Evolutionary conservation across 2,113 vertebrate species (phyloP), one percentile per base, ranked within the genome.

Genomic region (Cynocephalus volans): DNA sequence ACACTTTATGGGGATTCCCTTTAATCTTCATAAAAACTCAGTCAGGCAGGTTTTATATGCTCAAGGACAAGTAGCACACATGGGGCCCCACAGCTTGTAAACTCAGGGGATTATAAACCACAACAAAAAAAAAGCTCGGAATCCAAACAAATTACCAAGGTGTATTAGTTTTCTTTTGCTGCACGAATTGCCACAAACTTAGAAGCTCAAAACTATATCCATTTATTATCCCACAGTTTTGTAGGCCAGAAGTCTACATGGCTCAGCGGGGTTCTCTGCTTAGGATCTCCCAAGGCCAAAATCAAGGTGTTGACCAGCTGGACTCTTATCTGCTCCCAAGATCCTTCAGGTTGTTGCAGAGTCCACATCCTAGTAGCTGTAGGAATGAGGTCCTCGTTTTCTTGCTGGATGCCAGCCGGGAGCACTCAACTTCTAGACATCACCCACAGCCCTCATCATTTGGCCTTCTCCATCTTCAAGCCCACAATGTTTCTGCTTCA

Each of bases 11-110:
- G 45, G 62, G 62, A 64, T 58, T 54, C 52, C 67, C 48, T 58
- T 79, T 62, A 65, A 84, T 91, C 88, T 96, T 92, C 84, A 48
- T 86, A 86, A 95, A 94, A 94, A 85, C 60, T 33, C 84, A 48
- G 73, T 2, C 14, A 95, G 79, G 23, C 58, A 31, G 23, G 21
- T 62, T 94, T 92, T 92, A 89, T 31, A 93, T 77, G 64, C 54
- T 79, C 41, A 48, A 69, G 41, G 73, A 81, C 64, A 58, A 73
- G 70, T 64, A 56, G 76, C 50, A 95, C 81, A 83, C 64, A 64
- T 48, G 60, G 81, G 41, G 41, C 83, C 72, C 56, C 88, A 56
- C 41, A 62, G 54, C 48, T n/a, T 64, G 24, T 88, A 81, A 64
- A 73, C 12, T 56, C 41, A 28, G 56, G 50, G 70, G n/a, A 62